A percentile compares a stretch with the other conserved stretches of the same genome.
Evolutionary conservation across 2,113 vertebrate species (phyloP).

Genomic region (Oncorhynchus gorbuscha): DNA sequence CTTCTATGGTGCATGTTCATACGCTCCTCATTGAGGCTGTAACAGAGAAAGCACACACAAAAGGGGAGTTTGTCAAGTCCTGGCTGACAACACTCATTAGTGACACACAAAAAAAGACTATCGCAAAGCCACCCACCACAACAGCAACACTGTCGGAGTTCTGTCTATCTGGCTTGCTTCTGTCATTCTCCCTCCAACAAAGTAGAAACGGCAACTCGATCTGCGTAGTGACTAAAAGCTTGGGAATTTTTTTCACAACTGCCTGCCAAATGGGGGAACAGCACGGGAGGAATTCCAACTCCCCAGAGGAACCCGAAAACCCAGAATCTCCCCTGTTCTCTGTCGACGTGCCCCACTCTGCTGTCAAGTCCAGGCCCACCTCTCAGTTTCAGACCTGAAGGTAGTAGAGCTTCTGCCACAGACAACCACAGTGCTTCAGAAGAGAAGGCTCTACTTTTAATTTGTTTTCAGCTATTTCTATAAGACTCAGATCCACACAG

Average conservation of each 20-base stretch:
- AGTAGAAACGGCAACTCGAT: constrained; percentile 73
- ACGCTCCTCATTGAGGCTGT: constrained; percentile 63
- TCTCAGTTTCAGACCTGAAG: constrained; percentile 18
- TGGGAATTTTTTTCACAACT: constrained; percentile 80
- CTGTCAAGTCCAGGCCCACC: constrained; percentile 42
- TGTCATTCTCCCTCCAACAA: constrained; percentile 62
- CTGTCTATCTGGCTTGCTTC: constrained; percentile 59
- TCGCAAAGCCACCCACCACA: neutral
- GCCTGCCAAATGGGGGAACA: constrained; percentile 74
- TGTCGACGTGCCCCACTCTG: constrained; percentile 51
- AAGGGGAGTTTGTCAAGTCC: neutral
- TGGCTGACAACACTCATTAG: neutral
- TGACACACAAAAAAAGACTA: neutral
- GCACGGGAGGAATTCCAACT: constrained; percentile 71
- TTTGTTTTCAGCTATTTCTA: neutral
- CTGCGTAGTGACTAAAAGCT: constrained; percentile 76
- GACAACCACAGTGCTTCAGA: constrained; percentile 42
- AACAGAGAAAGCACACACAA: constrained; percentile 61
- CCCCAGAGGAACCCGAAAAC: constrained; percentile 63
- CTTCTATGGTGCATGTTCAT: constrained; percentile 60
- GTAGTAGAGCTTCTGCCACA: constrained; percentile 24
- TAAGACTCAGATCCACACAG: no score
- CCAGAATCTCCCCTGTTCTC: constrained; percentile 24
- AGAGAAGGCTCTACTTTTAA: neutral
- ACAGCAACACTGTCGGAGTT: constrained; percentile 47